Conservation (phyloP, 2,888 invertebrate species). For the Cyclophora punctaria region DNA sequence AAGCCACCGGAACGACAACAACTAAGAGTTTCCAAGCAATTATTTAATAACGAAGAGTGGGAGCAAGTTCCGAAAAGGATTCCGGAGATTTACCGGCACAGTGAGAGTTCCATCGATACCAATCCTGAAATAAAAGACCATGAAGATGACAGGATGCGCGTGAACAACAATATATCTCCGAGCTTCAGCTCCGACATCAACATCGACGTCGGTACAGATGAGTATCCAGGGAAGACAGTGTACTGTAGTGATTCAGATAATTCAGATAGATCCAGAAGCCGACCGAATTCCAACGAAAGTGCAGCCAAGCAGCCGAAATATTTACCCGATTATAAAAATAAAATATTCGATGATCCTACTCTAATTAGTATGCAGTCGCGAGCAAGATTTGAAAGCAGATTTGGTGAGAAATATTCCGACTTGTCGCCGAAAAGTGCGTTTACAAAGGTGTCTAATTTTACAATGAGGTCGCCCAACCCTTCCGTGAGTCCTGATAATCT, state of each 20-base stretch:
- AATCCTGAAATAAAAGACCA: conserved; percentile 52
- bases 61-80: conserved; percentile 57
- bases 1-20: conserved; percentile 76
- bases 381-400: conserved; percentile 65
- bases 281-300: conserved; percentile 72
- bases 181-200: conserved; percentile 66
- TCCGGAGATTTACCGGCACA: conserved; percentile 62
- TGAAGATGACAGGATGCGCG: conserved; percentile 58
- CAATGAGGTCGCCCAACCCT: conserved; percentile 78
- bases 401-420: conserved; percentile 60
- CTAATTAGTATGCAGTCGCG: conserved; percentile 69
- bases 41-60: conserved; percentile 67
- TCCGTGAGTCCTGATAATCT: conserved; percentile 85
- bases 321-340: conserved; percentile 70
- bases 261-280: conserved; percentile 65
- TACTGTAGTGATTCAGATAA: conserved; percentile 71
- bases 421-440: conserved; percentile 85
- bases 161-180: conserved; percentile 66
- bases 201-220: conserved; percentile 70
- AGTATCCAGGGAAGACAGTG: conserved; percentile 63
- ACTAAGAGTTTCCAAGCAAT: conserved; percentile 67
- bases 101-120: conserved; percentile 54
- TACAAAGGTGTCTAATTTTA: conserved; percentile 81
- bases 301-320: conserved; percentile 70
- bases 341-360: conserved; percentile 77